A percentile compares a stretch with the other conserved stretches of the same genome.
phyloP scores from a whole-genome alignment of 2,113 vertebrate species.

The Xenopus borealis region DNA sequence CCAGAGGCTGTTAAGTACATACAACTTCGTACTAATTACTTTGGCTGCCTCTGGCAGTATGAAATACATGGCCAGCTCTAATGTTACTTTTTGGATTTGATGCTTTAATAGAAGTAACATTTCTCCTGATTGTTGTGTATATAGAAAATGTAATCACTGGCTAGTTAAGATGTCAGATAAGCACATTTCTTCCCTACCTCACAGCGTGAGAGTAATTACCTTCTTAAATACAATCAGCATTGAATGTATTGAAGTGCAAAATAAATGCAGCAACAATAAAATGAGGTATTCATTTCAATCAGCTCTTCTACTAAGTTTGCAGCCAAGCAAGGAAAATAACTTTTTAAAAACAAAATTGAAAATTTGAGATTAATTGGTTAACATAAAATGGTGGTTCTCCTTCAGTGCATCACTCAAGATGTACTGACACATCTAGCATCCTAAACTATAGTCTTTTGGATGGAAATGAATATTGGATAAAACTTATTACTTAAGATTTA shows the following conservation, averaged over 20 bases:
- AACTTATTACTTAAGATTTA: no score
- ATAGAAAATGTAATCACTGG: slow-evolving; percentile 33
- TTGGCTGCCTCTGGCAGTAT: background rate
- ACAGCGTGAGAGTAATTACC: slow-evolving; percentile 51
- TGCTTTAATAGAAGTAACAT: slow-evolving; percentile 1
- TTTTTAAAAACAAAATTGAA: no score
- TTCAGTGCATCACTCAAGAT: no score
- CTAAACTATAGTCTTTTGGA: no score
- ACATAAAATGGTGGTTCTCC: no score
- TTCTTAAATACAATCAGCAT: slow-evolving; percentile 46
- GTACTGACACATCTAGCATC: no score
- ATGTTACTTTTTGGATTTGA: background rate
- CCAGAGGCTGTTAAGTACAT: no score
- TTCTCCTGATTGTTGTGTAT: slow-evolving; percentile 12
- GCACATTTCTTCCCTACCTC: slow-evolving; percentile 40
- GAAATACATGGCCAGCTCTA: background rate
- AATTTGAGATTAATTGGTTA: background rate
- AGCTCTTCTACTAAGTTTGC: background rate
- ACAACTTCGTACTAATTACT: background rate
- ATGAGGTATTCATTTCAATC: slow-evolving; percentile 47
- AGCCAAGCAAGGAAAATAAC: no score
- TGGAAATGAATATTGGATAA: no score
- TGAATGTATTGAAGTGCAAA: slow-evolving; percentile 49
- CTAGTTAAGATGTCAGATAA: slow-evolving; percentile 34
- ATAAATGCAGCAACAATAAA: slow-evolving; percentile 40